Evolutionary conservation across 2,113 vertebrate genomes (phyloP).

Genomic region (Tyto alba): DNA sequence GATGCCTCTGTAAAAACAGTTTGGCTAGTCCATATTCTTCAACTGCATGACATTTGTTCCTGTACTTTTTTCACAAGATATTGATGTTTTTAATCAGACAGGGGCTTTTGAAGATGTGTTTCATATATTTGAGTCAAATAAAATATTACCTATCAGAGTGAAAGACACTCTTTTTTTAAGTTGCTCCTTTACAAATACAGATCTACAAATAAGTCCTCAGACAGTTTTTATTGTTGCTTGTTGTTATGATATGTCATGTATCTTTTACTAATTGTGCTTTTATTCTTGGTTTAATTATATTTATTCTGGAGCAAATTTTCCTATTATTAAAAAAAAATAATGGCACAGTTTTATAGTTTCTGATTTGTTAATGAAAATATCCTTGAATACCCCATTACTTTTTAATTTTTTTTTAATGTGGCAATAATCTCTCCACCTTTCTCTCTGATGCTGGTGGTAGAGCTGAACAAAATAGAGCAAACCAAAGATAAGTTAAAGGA

Average conservation of each 20-base stretch:
- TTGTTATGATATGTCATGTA: background rate
- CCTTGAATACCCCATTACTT: background rate
- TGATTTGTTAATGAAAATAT: background rate
- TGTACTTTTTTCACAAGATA: background rate
- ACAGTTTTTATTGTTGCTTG: background rate
- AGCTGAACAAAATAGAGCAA: background rate
- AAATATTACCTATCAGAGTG: background rate
- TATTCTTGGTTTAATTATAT: background rate
- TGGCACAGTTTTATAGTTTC: background rate
- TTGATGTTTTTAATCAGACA: conserved; percentile 25
- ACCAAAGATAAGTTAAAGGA: background rate
- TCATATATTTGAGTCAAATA: conserved; percentile 34
- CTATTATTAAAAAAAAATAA: background rate
- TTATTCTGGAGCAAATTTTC: background rate
- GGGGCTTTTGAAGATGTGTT: conserved; percentile 47
- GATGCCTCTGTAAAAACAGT: background rate
- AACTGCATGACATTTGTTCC: background rate
- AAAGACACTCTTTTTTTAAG: background rate
- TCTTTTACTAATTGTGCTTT: background rate
- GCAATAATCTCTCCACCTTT: background rate
- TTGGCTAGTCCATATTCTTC: background rate
- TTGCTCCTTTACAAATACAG: background rate
- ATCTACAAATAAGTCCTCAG: conserved; percentile 1
- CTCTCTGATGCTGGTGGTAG: background rate
- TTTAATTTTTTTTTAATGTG: background rate